A percentile compares a stretch with the other conserved stretches of the same genome.
Conservation (phyloP, 2,797 vertebrate species). For the Fistularia tabacaria region DNA sequence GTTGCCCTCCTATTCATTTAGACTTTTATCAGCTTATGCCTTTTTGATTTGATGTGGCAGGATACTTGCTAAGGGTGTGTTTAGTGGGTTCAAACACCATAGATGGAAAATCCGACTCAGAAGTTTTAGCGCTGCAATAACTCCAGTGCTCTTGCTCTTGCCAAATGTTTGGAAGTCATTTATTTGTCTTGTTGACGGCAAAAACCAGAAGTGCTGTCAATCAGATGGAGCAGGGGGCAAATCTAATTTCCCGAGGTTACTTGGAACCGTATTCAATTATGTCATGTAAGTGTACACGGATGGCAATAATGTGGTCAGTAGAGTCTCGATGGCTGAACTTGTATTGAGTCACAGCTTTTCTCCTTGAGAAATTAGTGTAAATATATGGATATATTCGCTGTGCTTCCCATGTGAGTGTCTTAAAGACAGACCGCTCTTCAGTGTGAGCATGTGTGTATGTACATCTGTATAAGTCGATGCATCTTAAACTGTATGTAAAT, state of each 20-base stretch:
- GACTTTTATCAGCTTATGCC: slow-evolving; percentile 33
- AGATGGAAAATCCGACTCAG: slow-evolving; percentile 4
- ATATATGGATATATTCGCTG: slow-evolving; percentile 34
- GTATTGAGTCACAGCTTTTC: slow-evolving; percentile 27
- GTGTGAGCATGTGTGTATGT: slow-evolving; percentile 43
- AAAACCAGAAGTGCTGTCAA: slow-evolving; percentile 5
- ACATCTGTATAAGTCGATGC: slow-evolving; percentile 41
- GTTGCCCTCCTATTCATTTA: slow-evolving; percentile 20
- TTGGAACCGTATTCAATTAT: too few relatives aligned
- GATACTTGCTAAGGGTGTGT: slow-evolving; percentile 14
- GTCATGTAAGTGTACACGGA: slow-evolving; percentile 17
- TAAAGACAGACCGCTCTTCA: slow-evolving; percentile 25
- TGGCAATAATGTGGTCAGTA: slow-evolving; percentile 50
- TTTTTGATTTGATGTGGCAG: slow-evolving; percentile 31
- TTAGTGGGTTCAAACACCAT: slow-evolving; percentile 23
- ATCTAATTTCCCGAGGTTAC: too few relatives aligned
- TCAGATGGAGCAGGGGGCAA: too few relatives aligned
- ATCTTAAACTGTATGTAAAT: slow-evolving; percentile 44
- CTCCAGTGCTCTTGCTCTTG: slow-evolving; percentile 1
- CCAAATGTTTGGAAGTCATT: slow-evolving; percentile 4
- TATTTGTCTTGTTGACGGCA: not conserved
- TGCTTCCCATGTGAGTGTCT: slow-evolving; percentile 36
- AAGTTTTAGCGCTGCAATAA: slow-evolving; percentile 11
- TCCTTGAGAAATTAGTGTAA: slow-evolving; percentile 32
- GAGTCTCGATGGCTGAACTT: not conserved